Percentiles rank a stretch among this genome's conserved stretches.
phyloP scores from a whole-genome alignment of 2,888 invertebrate species.

The Cheilosia vernalis region DNA sequence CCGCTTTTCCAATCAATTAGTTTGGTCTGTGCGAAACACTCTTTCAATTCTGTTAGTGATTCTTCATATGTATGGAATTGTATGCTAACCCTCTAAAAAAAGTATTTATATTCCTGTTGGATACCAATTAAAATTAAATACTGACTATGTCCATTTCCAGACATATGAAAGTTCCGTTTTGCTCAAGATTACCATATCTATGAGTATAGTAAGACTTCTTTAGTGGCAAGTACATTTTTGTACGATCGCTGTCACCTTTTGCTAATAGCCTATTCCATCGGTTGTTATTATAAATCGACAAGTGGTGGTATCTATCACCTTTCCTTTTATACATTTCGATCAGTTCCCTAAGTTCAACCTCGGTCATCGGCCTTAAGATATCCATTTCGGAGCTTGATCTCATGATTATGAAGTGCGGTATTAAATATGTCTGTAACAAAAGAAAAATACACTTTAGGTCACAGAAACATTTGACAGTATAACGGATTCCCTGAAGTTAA shows the following conservation, averaged over 20 bases:
- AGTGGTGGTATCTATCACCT: conserved; percentile 79
- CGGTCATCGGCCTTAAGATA: conserved; percentile 78
- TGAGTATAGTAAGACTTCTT: conserved; percentile 79
- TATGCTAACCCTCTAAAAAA: conserved; percentile 77
- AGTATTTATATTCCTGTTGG: neutral
- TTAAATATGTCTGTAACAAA: too few species aligned
- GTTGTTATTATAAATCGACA: conserved; percentile 79
- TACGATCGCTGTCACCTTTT: conserved; percentile 39
- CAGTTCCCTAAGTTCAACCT: conserved; percentile 78
- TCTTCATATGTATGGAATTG: conserved; percentile 79
- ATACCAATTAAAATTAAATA: conserved; percentile 15
- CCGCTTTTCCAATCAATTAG: conserved; percentile 79
- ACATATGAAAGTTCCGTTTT: conserved; percentile 80
- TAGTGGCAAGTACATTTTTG: conserved; percentile 76
- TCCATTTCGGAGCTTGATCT: conserved; percentile 67
- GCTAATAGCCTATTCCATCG: conserved; percentile 79
- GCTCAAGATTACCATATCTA: conserved; percentile 77
- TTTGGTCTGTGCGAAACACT: conserved; percentile 78
- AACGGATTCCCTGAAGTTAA: too few species aligned
- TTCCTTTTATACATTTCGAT: conserved; percentile 77
- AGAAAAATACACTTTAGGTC: too few species aligned
- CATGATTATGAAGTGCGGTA: too few species aligned
- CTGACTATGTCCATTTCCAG: conserved; percentile 78
- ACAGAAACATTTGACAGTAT: too few species aligned
- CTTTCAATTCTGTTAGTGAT: conserved; percentile 76